Percentiles rank a stretch among this genome's conserved stretches.
These are phyloP conservation scores for Hydrozoanthus gracilis DNA, from an alignment of 92 coral and sea anemone genomes.

Conservation along the genomic window DNA sequence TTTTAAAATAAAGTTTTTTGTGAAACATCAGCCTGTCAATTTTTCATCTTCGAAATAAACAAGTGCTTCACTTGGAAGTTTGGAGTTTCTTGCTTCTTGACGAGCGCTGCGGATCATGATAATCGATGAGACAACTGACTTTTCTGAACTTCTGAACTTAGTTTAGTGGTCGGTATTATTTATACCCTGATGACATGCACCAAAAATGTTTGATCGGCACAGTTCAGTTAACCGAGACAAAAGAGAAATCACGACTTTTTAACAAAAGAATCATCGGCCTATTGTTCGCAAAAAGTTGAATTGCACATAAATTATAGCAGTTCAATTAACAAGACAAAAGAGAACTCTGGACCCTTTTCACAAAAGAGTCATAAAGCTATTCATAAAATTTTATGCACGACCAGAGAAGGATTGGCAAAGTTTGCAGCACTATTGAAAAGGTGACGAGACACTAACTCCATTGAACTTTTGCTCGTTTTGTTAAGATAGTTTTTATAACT, in stretches of 20 bases:
- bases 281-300: background rate
- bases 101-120: too few relatives aligned
- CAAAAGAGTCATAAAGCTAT: background rate
- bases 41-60: too few relatives aligned
- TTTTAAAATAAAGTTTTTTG: too few relatives aligned
- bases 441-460: background rate
- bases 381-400: background rate
- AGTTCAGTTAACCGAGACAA: too few relatives aligned
- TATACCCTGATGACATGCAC: too few relatives aligned
- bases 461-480: background rate
- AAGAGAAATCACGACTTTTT: background rate
- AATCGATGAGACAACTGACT: too few relatives aligned
- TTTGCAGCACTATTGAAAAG: background rate
- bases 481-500: background rate
- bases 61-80: too few relatives aligned
- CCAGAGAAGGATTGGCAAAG: background rate
- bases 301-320: background rate
- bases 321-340: background rate
- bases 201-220: too few relatives aligned
- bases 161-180: too few relatives aligned
- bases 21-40: too few relatives aligned
- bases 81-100: too few relatives aligned
- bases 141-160: too few relatives aligned
- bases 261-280: background rate
- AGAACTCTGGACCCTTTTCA: background rate